Evolutionary conservation across 2,888 invertebrate genomes (phyloP).

Genomic region (Willowsia nigromaculata): DNA sequence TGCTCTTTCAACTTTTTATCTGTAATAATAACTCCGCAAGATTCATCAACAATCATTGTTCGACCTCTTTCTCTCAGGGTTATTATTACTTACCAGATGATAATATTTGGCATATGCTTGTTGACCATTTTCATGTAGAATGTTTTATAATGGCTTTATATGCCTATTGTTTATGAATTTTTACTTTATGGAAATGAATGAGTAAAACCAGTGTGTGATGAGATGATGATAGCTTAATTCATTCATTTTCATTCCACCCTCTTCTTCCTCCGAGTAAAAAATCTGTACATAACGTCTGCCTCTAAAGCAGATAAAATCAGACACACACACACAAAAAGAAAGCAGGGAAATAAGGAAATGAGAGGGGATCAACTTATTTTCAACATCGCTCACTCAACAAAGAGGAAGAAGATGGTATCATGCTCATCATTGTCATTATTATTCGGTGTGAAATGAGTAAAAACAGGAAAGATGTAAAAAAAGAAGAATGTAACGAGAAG

Average conservation of each 20-base stretch:
- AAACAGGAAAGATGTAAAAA: not conserved
- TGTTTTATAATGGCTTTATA: too few species aligned
- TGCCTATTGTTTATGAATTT: not conserved
- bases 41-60: too few species aligned
- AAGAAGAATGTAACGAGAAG: not conserved
- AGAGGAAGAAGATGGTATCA: not conserved
- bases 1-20: not conserved
- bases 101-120: constrained; percentile 1
- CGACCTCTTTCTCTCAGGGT: too few species aligned
- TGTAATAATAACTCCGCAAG: too few species aligned
- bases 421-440: not conserved
- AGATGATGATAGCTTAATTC: too few species aligned
- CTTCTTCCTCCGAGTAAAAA: not conserved
- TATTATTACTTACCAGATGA: not conserved
- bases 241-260: not conserved
- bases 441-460: constrained; percentile 29
- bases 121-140: not conserved
- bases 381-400: too few species aligned
- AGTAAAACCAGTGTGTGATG: not conserved
- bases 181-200: not conserved
- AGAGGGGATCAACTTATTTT: not conserved
- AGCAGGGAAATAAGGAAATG: not conserved
- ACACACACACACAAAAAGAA: not conserved
- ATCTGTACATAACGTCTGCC: too few species aligned
- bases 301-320: not conserved